A percentile compares a stretch with the other conserved stretches of the same genome.
phyloP scores from a whole-genome alignment of 92 coral and sea anemone species.

The Blastomussa wellsi region DNA sequence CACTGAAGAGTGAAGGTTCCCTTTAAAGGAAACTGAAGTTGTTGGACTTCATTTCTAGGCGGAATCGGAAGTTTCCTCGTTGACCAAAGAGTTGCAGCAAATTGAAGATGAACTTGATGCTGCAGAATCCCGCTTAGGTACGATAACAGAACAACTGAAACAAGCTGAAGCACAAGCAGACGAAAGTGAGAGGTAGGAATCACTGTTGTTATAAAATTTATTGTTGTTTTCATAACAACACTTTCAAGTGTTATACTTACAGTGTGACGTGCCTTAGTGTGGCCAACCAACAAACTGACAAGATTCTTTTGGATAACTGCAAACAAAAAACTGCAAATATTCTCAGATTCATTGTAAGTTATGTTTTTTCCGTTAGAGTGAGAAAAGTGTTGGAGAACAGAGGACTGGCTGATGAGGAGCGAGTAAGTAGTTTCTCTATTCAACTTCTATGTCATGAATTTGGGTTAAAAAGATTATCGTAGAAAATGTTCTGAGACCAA shows the following conservation, averaged over 20 bases:
- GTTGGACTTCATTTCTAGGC: conserved; percentile 61
- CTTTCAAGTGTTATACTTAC: no score
- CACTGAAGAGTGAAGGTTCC: no score
- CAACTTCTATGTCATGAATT: background rate
- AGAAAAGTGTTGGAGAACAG: conserved; percentile 96
- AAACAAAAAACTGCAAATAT: no score
- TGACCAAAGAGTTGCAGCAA: conserved; percentile 89
- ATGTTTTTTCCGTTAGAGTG: conserved; percentile 63
- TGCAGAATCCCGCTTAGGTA: conserved; percentile 92
- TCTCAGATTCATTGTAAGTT: no score
- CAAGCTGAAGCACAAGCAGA: conserved; percentile 96
- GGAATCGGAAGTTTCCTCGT: conserved; percentile 80
- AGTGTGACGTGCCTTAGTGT: no score
- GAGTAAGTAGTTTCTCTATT: conserved; percentile 59
- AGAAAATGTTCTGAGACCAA: no score
- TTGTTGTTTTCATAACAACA: no score
- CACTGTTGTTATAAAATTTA: background rate
- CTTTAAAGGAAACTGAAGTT: no score
- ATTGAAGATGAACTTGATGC: conserved; percentile 95
- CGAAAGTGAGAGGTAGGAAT: conserved; percentile 90
- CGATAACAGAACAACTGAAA: conserved; percentile 68
- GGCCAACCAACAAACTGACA: no score
- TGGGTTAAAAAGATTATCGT: background rate
- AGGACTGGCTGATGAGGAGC: conserved; percentile 90
- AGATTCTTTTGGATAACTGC: no score